These are phyloP conservation scores for Aegithalos caudatus DNA, from an alignment of 2,113 vertebrate genomes.

Conservation along the genomic window DNA sequence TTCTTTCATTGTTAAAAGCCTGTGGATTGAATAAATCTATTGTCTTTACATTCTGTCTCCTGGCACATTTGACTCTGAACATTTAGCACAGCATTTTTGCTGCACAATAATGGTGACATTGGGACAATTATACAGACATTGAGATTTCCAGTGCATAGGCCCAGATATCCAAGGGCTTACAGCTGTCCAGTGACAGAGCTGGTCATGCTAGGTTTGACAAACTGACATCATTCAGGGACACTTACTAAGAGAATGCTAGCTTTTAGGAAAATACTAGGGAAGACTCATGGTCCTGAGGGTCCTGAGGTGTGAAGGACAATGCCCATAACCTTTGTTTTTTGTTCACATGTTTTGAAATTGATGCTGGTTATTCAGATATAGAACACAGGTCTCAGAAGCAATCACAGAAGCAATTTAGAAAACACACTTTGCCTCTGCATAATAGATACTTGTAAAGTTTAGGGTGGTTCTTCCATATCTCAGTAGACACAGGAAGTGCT, in stretches of 20 bases:
- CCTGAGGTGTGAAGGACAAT: not conserved
- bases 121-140: not conserved
- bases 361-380: not conserved
- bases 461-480: not conserved
- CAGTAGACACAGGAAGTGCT: not conserved
- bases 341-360: not conserved
- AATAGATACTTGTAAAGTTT: not conserved
- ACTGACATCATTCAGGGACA: not conserved
- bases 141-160: not conserved
- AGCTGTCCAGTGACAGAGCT: not conserved
- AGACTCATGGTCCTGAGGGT: not conserved
- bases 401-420: not conserved
- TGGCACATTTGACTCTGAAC: not conserved
- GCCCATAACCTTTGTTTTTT: not conserved
- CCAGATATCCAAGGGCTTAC: not conserved
- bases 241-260: not conserved
- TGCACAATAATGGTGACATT: not conserved
- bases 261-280: not conserved
- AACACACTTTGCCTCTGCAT: not conserved
- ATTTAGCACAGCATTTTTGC: not conserved
- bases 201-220: not conserved
- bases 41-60: not conserved
- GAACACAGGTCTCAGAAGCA: not conserved
- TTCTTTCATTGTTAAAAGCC: not conserved
- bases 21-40: not conserved